Base-by-base conservation (phyloP, 2,113 vertebrate species). In the Cryptomyrus ogoouensis region DNA sequence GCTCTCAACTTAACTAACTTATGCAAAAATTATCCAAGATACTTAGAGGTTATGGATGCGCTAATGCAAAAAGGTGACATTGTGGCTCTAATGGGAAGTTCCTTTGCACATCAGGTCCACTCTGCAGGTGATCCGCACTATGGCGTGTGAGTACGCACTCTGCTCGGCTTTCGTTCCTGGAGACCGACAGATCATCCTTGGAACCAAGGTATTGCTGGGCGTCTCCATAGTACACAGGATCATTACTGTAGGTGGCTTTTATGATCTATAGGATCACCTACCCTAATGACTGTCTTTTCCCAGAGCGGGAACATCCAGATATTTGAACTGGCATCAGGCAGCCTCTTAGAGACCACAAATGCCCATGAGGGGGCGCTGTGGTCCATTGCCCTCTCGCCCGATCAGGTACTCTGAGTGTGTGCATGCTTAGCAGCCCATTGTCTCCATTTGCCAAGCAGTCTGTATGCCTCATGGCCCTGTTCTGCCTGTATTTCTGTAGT, bases 161-260 rank as follows among this genome's bases (percentile, higher is more conserved):
- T 98, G 97, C 94, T 99, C 98, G 0, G 94, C 98, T 46, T 99
- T 99, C 2, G 97, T 99, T 4, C 98, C 98, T 0, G 98, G 98
- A 89, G 98, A 99, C 92, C 93, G 98, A 66, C 98, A 99, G 93
- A 97, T 99, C 92, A 95, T 98, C 85, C 2, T 99, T 90, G 98
- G 98, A 88, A 97, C 98, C 0, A 99, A 99, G 98, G 98, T 99
- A 94, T 8, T 2, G 42, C 58, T 21, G 17, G 56, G 8, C 19
- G 0, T 27, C 27, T 44, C n/a, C 5, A 24, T 56, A 50, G 62
- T 9, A 3, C 19, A 9, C 83, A 19, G 15, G 80, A 19, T 44
- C 13, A 80, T 80, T 42, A 42, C 35, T 80, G 17, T 31, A 86
- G 87, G 10, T 53, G 77, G 58, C n/a, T 2, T 27, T 83, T 84